Conservation (phyloP, 2,797 vertebrate genomes). For the Chelon auratus region DNA sequence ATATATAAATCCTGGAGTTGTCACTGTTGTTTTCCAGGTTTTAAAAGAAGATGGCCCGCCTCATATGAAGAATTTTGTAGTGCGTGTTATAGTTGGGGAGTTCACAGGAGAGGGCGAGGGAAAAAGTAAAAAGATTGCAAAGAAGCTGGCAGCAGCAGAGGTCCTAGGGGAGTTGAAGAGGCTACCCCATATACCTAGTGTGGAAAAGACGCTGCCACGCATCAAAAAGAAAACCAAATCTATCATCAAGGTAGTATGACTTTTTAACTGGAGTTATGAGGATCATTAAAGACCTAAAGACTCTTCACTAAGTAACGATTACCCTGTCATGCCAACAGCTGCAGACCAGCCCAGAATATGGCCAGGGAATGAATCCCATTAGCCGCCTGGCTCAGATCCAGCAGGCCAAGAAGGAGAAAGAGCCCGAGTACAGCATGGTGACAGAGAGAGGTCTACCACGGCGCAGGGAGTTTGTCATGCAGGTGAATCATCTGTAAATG, state of each 20-base stretch:
- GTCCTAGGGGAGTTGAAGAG: conserved; percentile 93
- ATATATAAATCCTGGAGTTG: neutral
- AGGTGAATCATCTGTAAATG: conserved; percentile 55
- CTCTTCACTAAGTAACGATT: conserved; percentile 17
- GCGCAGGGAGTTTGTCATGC: conserved; percentile 98
- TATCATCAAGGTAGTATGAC: conserved; percentile 91
- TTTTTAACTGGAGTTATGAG: neutral
- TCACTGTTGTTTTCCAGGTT: conserved; percentile 83
- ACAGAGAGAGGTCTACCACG: conserved; percentile 94
- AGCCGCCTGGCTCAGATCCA: conserved; percentile 99
- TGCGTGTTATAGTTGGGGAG: conserved; percentile 93
- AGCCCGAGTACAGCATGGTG: conserved; percentile 94
- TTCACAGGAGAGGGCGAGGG: conserved; percentile 96
- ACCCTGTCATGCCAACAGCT: conserved; percentile 79
- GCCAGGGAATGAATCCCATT: conserved; percentile 98
- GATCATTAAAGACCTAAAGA: neutral
- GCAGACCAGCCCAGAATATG: conserved; percentile 94
- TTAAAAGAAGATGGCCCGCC: conserved; percentile 97
- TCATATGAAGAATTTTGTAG: conserved; percentile 98
- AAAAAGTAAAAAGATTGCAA: conserved; percentile 99
- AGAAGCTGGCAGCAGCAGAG: conserved; percentile 96
- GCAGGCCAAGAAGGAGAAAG: conserved; percentile 98
- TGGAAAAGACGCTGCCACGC: conserved; percentile 94
- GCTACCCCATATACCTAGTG: conserved; percentile 91
- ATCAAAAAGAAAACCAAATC: conserved; percentile 99